These are phyloP conservation scores for Henicopernis longicauda DNA, from an alignment of 2,113 vertebrate species.

Conservation along the genomic window DNA sequence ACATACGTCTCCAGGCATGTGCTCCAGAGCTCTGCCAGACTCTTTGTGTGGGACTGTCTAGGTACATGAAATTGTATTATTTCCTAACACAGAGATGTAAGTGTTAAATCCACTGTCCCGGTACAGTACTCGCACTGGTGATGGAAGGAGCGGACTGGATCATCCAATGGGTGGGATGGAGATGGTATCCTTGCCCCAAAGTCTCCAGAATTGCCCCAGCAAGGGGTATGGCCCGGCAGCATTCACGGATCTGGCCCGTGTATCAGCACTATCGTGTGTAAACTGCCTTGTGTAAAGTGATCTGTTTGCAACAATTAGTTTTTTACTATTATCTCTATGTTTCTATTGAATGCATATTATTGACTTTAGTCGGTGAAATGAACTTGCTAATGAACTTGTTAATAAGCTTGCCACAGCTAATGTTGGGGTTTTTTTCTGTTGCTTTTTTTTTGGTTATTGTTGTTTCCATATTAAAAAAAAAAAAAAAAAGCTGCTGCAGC, in stretches of 20 bases:
- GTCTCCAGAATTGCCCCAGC: background rate
- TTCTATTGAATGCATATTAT: background rate
- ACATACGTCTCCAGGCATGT: fast-evolving
- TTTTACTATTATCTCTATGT: fast-evolving
- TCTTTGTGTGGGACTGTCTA: too few species aligned
- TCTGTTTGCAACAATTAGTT: background rate
- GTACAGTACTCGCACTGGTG: too few species aligned
- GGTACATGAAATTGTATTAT: fast-evolving
- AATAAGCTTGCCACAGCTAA: background rate
- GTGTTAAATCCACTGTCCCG: fast-evolving
- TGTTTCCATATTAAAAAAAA: background rate
- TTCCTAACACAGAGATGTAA: background rate
- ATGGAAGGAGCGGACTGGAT: background rate
- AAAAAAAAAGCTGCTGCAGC: background rate
- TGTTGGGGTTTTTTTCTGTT: background rate
- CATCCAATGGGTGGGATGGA: background rate
- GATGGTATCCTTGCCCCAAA: background rate
- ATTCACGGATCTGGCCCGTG: background rate
- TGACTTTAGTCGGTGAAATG: background rate
- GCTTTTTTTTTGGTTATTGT: background rate
- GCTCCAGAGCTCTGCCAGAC: background rate
- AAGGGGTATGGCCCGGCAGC: fast-evolving
- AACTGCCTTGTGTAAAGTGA: fast-evolving
- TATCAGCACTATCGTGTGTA: fast-evolving
- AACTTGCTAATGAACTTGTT: background rate